Base-by-base conservation (phyloP, 2,797 vertebrate genomes). In the Podarcis lilfordi region DNA sequence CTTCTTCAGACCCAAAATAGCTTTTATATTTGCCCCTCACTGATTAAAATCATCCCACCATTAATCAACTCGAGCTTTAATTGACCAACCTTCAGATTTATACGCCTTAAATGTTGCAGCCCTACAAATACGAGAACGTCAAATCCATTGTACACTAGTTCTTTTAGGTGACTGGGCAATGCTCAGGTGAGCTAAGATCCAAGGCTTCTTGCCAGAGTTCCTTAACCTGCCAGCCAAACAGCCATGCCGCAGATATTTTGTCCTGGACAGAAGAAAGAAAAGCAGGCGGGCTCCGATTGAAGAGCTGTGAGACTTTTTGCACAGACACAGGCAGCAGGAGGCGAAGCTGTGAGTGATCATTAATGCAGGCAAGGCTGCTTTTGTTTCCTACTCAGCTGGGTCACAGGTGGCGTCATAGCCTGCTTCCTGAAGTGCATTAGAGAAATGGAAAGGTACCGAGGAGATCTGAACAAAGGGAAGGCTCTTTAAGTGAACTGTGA, bases 191-290 rank as follows among this genome's bases (percentile, higher is more conserved):
- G 59, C 35, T 40, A n/a, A 40, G 74, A 66, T 21, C 66, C 61
- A 78, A 50, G 29, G 61, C 40, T 78, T 8, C 76, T 86, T 78
- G 84, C 32, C 64, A 35, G 84, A 45, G 61, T 50, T 45, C 64
- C 78, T 86, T 78, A 78, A 66, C n/a, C 32, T 86, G 43, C 45
- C 66, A 40, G 40, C 68, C 68, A 68, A 86, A 69, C 29, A 78
- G 75, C 29, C 29, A 69, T 61, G 35, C n/a, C 25, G 10, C 23
- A 27, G 84, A 78, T 68, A 35, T 68, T 68, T 78, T 45, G 6
- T 35, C 21, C 59, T 81, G 80, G 59, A 66, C 35, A 69, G 75
- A 78, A 86, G 61, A 15, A 86, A 86, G 76, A 79, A 29, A 45
- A 86, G 25, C 84, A 50, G 13, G 40, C 40, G 29, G n/a, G 75